These are phyloP conservation scores for Echinops telfairi DNA, from an alignment of 2,113 vertebrate species.

Conservation along the genomic window DNA sequence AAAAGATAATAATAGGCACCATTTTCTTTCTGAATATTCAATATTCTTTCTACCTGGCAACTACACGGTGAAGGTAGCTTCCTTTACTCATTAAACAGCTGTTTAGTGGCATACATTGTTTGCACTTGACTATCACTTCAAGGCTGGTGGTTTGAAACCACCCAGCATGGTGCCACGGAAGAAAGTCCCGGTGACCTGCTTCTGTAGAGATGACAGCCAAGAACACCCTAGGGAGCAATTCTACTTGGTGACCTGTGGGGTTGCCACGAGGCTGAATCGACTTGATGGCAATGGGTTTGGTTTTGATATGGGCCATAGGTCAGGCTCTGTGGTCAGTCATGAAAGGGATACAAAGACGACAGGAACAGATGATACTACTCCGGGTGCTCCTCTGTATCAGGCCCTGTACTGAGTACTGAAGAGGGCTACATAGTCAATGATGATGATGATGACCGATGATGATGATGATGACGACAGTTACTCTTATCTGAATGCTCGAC, in stretches of 20 bases:
- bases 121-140: neutral
- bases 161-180: neutral
- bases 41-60: neutral
- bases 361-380: neutral
- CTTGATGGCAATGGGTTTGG: neutral
- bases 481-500: neutral
- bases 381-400: neutral
- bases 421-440: neutral
- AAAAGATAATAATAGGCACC: neutral
- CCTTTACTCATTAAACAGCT: neutral
- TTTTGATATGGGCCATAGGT: neutral
- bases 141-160: neutral
- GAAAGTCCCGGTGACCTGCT: neutral
- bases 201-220: neutral
- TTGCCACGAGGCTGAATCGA: neutral
- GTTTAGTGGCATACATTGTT: neutral
- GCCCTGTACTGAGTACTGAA: neutral
- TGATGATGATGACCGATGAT: accelerated
- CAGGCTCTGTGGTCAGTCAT: neutral
- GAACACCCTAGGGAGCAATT: neutral
- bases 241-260: neutral
- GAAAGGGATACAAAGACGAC: neutral
- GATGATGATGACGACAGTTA: neutral
- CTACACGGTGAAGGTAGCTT: neutral
- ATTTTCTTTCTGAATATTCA: constrained; percentile 8